A percentile compares a stretch with the other conserved stretches of the same genome.
phyloP scores from a whole-genome alignment of 2,888 invertebrate species.

The Andrena flavipes region DNA sequence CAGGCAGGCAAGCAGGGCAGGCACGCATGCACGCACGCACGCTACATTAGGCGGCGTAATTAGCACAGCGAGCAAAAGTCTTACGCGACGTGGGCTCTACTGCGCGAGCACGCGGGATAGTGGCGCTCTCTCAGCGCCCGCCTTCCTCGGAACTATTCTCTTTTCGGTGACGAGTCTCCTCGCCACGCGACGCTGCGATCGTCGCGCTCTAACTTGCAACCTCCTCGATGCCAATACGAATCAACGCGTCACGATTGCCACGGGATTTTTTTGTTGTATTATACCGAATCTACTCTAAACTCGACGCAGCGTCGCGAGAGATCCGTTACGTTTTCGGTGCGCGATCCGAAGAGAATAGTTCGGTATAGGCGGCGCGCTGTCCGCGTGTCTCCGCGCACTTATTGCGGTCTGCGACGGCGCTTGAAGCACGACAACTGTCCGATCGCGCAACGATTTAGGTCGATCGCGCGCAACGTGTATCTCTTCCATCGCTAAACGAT shows the following conservation, averaged over 20 bases:
- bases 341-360: conserved; percentile 19
- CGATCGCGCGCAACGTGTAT: conserved; percentile 55
- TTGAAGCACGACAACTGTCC: conserved; percentile 65
- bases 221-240: neutral
- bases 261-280: neutral
- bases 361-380: conserved; percentile 17
- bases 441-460: conserved; percentile 65
- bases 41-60: conserved; percentile 79
- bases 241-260: neutral
- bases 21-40: conserved; percentile 70
- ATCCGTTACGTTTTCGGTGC: neutral
- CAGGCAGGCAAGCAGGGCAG: conserved; percentile 52
- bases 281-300: too few species aligned
- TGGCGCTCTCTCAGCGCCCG: conserved; percentile 51
- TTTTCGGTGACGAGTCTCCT: conserved; percentile 9
- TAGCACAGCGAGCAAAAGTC: conserved; percentile 78
- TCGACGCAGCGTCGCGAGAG: too few species aligned
- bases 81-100: conserved; percentile 72
- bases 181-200: neutral
- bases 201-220: neutral
- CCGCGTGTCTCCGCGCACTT: conserved; percentile 49
- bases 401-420: conserved; percentile 58
- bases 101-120: conserved; percentile 66
- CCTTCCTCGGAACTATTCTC: conserved; percentile 50
- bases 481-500: conserved; percentile 56